phyloP scores from a whole-genome alignment of 2,797 vertebrate genomes.

The Streptopelia turtur region DNA sequence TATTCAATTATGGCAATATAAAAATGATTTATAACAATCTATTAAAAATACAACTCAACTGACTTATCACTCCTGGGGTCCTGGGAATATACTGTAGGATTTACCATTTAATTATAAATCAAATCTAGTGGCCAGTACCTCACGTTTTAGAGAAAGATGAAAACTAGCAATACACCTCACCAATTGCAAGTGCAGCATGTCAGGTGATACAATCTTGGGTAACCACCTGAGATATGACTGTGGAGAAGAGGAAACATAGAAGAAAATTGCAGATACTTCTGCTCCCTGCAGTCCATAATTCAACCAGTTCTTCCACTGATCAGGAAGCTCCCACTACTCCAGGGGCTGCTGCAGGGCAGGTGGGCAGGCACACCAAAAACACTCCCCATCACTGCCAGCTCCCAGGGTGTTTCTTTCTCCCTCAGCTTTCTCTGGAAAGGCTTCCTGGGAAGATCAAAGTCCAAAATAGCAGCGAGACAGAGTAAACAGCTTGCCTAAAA shows the following conservation, averaged over 20 bases:
- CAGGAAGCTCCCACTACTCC: not conserved
- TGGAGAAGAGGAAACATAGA: not conserved
- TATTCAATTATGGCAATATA: slow-evolving; percentile 59
- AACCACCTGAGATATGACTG: not conserved
- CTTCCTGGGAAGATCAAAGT: not conserved
- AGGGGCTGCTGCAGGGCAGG: not conserved
- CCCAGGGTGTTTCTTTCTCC: not conserved
- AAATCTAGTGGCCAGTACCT: not conserved
- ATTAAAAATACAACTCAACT: slow-evolving; percentile 59
- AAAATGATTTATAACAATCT: slow-evolving; percentile 67
- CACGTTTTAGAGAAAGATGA: not conserved
- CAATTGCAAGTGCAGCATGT: not conserved
- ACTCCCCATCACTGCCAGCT: not conserved
- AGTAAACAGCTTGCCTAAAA: slow-evolving; percentile 1
- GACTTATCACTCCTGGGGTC: slow-evolving; percentile 48
- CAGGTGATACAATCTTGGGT: not conserved
- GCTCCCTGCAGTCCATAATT: not conserved
- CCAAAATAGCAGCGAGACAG: not conserved
- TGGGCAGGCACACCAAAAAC: not conserved
- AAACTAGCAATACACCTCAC: slow-evolving; percentile 6
- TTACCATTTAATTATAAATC: slow-evolving; percentile 48
- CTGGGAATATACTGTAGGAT: slow-evolving; percentile 42
- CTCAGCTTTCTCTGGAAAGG: not conserved
- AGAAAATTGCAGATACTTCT: not conserved
- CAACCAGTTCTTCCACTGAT: not conserved